Base-by-base conservation (phyloP, 2,797 vertebrate species). In the Malacoctenus gilli region DNA sequence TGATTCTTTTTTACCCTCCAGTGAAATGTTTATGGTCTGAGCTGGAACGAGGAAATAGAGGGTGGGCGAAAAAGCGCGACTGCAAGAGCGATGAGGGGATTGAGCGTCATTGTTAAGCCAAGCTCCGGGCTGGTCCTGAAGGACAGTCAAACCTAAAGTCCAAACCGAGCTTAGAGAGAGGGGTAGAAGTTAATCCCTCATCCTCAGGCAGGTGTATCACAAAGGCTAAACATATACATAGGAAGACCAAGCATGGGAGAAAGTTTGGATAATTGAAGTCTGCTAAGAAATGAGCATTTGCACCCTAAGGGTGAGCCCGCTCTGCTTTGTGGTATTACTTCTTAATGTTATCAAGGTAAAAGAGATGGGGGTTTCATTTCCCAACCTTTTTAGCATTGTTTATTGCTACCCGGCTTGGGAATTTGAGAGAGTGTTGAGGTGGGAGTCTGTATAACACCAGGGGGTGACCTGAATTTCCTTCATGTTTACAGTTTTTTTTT, bases 201-300 rank as follows among this genome's bases (percentile, higher is more conserved):
- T 90, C 89, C 89, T 85, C 68, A 70, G 85, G 86, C 87, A 83
- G 80, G 85, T 90, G 80, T 79, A 90, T 88, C 87, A 89, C 84
- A 86, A 87, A 88, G 89, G 85, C 89, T 92, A 91, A 92, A 89
- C 90, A 91, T 89, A 91, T 89, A 86, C 84, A 83, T 84, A 78
- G 86, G 77, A 83, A 89, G 84, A 79, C 81, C 43, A 65, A 84
- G 81, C 84, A 81, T 70, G 82, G 80, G 84, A 89, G 85, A 86
- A 86, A 81, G 82, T 85, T 85, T 46, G 75, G 81, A 89, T 92
- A 91, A 92, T 90, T 92, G 85, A 91, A 91, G 91, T 86, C 84
- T 78, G 75, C 83, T 83, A 79, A 87, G 80, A 86, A 89, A 85
- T 84, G 72, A 88, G 70, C 84, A 75, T 82, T 77, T 75, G 78